Evolutionary conservation across 2,113 vertebrate species (phyloP), one percentile per base, ranked within the genome.

Genomic region (Aplodontia rufa): DNA sequence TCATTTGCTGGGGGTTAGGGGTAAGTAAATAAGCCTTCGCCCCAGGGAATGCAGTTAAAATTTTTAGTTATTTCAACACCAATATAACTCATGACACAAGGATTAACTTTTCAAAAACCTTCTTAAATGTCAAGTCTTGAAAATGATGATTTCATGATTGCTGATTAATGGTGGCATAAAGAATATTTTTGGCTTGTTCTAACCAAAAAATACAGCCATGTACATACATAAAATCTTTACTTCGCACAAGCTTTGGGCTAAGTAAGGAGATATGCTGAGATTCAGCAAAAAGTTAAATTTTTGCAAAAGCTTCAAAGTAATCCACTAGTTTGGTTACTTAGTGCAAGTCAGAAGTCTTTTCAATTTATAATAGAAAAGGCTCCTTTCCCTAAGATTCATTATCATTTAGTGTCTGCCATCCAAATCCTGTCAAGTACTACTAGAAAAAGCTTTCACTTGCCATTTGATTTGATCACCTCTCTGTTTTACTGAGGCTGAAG

Each of bases 401-500:
- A 80, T 91, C 60, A 91, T 35, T 94, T n/a, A 16, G 5, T 37
- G 37, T 58, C 24, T 68, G 17, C 45, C 51, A 87, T 87, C 68
- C 78, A 95, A 42, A 95, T 81, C 71, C 45, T 28, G 8, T 84
- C 51, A 92, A 17, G 19, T 92, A 45, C 45, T 87, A 45, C 6
- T 51, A 90, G 84, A 78, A 95, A 92, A 93, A 88, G 17, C 37
- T 92, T 85, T 79, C 71, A 91, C 30, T 92, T 93, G 68, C 49
- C 40, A 45, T 83, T 93, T 85, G 85, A 28, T 96, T 76, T 96
- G 47, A 78, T 88, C 74, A 69, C 40, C 35, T 81, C 14, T 92
- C 58, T 87, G 28, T 82, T 93, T 92, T 82, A 69, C 62, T 91
- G 32, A 91, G 58, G 32, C 51, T 95, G 22, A 35, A 82, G 55